Evolutionary conservation across 2,113 vertebrate species (phyloP), one percentile per base, ranked within the genome.

Genomic region (Barbus barbus): DNA sequence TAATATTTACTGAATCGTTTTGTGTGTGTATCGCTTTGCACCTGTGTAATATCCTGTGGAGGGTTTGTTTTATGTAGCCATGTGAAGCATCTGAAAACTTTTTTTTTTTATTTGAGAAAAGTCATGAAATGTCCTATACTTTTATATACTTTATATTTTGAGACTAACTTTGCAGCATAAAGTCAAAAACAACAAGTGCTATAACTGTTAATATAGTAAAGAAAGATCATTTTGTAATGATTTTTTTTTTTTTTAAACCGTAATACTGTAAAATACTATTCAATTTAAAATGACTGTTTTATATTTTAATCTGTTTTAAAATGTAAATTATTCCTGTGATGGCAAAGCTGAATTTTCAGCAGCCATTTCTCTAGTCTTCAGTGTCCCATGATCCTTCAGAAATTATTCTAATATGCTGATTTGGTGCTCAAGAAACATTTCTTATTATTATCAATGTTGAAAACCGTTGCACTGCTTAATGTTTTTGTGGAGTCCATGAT

Each of bases 1-100:
- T 67, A 69, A 65, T 82, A 56, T 78, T 86, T 86, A 76, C 75
- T 67, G 38, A 86, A 26, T 71, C 22, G 20, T 38, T 65, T 53
- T 86, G 69, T 72, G 36, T 67, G 77, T 65, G 16, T 26, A 71
- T 77, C 6, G 26, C 8, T 14, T 65, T 33, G 67, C 82, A 81
- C 75, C 84, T 88, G 86, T 76, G 28, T 41, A 56, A 38, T 51
- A 60, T 72, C 81, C 38, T 63, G 7, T 78, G 31, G 18, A 58
- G 1, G 48, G 2, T 48, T n/a, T 33, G 31, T 16, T 14, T 76
- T 6, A 41, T 36, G 31, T 24, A 38, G 44, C 22, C 48, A 12
- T 48, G 38, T 18, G 60, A 67, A 36, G 28, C 31, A 31, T 65
- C 44, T 33, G 72, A 53, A 58, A 77, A 79, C 31, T 67, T 6